These are phyloP conservation scores for Cheilinus undulatus DNA, from an alignment of 2,113 vertebrate genomes.

Conservation along the genomic window DNA sequence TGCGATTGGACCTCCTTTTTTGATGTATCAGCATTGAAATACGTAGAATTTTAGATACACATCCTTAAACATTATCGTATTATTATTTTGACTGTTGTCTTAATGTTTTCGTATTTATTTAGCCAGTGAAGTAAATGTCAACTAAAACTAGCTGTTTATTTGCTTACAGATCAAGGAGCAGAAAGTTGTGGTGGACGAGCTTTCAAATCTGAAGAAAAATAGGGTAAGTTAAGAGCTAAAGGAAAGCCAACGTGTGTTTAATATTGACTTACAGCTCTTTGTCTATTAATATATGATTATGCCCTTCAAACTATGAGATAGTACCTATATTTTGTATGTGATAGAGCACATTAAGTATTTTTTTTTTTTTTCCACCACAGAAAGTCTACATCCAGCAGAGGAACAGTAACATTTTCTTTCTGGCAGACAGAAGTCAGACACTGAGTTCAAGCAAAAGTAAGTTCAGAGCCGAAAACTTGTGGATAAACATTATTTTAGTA, in stretches of 20 bases:
- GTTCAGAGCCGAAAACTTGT: conserved; percentile 47
- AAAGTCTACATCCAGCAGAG: conserved; percentile 93
- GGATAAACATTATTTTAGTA: neutral
- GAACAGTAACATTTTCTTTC: conserved; percentile 96
- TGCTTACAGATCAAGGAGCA: conserved; percentile 91
- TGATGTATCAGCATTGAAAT: no score
- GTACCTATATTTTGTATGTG: neutral
- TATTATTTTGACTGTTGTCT: no score
- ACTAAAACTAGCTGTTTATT: neutral
- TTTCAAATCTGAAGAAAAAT: conserved; percentile 94
- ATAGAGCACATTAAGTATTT: neutral
- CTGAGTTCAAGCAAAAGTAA: conserved; percentile 91
- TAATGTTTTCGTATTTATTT: neutral
- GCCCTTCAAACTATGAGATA: neutral
- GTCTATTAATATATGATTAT: neutral
- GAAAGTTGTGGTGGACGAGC: conserved; percentile 92
- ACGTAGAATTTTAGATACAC: no score
- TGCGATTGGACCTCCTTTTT: no score
- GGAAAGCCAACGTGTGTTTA: neutral
- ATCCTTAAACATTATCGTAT: no score
- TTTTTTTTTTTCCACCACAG: conserved; percentile 66
- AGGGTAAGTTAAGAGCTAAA: conserved; percentile 80
- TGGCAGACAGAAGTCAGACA: conserved; percentile 87
- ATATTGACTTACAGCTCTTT: neutral
- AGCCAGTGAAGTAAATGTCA: neutral